These are phyloP conservation scores for Thaleichthys pacificus DNA, from an alignment of 2,797 vertebrate species.

Conservation along the genomic window DNA sequence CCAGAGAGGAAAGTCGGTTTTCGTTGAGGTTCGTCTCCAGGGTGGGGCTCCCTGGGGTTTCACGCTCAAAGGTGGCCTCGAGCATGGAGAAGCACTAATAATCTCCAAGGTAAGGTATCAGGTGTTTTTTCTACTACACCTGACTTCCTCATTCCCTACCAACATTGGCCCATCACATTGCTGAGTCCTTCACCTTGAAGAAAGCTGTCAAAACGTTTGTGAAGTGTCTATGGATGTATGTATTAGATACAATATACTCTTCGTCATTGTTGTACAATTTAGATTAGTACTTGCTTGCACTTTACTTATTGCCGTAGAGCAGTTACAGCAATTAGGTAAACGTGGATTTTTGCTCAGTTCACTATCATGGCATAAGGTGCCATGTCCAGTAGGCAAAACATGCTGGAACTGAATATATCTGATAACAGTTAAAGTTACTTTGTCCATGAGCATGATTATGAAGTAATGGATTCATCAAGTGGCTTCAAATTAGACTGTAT, in stretches of 20 bases:
- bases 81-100: constrained; percentile 86
- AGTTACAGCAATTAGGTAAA: too few relatives aligned
- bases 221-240: background rate
- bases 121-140: background rate
- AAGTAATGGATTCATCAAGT: background rate
- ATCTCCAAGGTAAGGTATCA: constrained; percentile 89
- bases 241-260: background rate
- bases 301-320: background rate
- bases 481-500: background rate
- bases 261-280: background rate
- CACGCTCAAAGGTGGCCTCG: constrained; percentile 90
- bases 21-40: constrained; percentile 83
- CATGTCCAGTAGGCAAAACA: background rate
- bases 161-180: background rate
- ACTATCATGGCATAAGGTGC: background rate
- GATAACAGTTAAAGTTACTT: too few relatives aligned
- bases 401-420: too few relatives aligned
- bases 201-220: constrained; percentile 3
- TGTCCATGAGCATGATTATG: background rate
- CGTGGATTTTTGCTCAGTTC: background rate
- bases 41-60: constrained; percentile 96
- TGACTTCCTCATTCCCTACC: background rate
- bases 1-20: constrained; percentile 70
- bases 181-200: background rate
- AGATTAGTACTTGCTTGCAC: background rate